phyloP scores from a whole-genome alignment of 2,113 vertebrate species.

The Hippocampus comes region DNA sequence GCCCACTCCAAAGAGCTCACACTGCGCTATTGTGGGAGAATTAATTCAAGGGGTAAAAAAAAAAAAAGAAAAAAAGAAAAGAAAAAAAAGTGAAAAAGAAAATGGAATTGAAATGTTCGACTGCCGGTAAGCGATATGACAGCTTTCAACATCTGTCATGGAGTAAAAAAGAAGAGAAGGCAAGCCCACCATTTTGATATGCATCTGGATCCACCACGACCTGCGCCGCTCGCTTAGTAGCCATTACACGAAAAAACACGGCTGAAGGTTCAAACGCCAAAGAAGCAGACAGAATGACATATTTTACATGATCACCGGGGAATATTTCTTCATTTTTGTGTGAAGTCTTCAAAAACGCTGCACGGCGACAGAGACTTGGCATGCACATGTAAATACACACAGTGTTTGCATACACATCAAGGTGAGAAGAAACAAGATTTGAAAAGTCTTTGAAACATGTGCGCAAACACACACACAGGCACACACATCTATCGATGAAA shows the following conservation, averaged over 20 bases:
- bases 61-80: constrained; percentile 19
- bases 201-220: constrained; percentile 50
- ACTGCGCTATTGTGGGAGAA: constrained; percentile 30
- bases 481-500: constrained; percentile 42
- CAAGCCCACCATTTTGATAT: constrained; percentile 30
- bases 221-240: constrained; percentile 24
- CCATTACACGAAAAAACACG: constrained; percentile 38
- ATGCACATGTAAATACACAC: constrained; percentile 48
- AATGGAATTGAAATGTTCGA: constrained; percentile 10
- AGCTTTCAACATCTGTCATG: constrained; percentile 41
- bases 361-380: constrained; percentile 45
- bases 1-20: constrained; percentile 19
- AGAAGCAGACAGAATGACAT: constrained; percentile 57
- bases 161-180: constrained; percentile 2
- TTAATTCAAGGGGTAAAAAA: constrained; percentile 38
- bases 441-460: constrained; percentile 61
- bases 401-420: constrained; percentile 27
- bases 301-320: constrained; percentile 64
- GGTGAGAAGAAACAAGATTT: constrained; percentile 61
- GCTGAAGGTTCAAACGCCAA: constrained; percentile 44
- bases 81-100: constrained; percentile 11
- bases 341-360: constrained; percentile 51
- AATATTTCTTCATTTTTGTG: constrained; percentile 17
- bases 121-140: constrained; percentile 18
- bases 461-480: constrained; percentile 53